Conservation (phyloP, 2,113 vertebrate species). For the Caretta caretta region DNA sequence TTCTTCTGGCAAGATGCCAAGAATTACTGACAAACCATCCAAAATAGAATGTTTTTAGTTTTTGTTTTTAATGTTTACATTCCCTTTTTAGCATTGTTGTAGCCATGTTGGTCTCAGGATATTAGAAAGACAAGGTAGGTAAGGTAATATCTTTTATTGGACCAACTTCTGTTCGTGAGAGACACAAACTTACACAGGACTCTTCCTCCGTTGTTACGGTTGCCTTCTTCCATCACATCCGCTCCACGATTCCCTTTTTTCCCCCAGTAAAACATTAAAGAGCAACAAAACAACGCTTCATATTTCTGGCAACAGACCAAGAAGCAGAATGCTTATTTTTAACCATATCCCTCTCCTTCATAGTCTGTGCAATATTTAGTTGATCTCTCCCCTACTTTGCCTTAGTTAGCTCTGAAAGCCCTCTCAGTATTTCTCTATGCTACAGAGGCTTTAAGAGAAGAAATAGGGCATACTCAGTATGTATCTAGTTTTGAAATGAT, state of each 20-base stretch:
- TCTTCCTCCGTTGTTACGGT: background rate
- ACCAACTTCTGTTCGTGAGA: background rate
- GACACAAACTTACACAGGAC: background rate
- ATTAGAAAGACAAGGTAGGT: background rate
- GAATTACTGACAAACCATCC: background rate
- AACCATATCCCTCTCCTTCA: background rate
- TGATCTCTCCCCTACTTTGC: background rate
- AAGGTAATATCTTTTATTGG: background rate
- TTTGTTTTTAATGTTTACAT: background rate
- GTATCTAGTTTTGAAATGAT: background rate
- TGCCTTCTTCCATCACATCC: background rate
- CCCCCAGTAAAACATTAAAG: background rate
- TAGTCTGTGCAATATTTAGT: background rate
- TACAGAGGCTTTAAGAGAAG: background rate
- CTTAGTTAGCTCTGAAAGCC: background rate
- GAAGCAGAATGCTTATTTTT: conserved; percentile 1
- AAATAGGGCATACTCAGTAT: background rate
- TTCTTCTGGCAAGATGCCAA: background rate
- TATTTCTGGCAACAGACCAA: background rate
- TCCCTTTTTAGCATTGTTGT: background rate
- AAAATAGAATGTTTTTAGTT: background rate
- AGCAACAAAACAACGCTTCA: background rate
- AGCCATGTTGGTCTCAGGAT: background rate
- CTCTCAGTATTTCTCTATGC: background rate
- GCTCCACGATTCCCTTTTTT: background rate